Conservation (phyloP, 2,888 invertebrate genomes). For the Spodoptera littoralis region DNA sequence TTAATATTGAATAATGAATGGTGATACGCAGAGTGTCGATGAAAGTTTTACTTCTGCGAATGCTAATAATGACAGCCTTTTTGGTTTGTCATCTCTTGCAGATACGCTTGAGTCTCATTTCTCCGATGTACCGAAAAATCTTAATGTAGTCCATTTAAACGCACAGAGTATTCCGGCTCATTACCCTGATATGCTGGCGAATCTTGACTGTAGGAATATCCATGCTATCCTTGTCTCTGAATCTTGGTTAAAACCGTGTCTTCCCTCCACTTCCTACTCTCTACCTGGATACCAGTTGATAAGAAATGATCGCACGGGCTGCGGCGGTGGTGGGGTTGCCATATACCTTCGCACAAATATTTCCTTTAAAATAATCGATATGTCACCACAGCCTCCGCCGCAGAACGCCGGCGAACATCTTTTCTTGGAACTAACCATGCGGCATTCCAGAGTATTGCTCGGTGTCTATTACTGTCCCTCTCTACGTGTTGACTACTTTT, state of each 20-base stretch:
- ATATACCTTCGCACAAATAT: too few species aligned
- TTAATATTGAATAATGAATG: not conserved
- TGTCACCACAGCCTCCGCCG: too few species aligned
- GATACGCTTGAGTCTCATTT: too few species aligned
- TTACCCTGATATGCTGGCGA: too few species aligned
- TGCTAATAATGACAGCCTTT: not conserved
- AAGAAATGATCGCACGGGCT: not conserved
- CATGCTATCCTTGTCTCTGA: too few species aligned
- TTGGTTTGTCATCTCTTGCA: not conserved
- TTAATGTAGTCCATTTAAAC: too few species aligned
- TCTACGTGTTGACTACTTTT: too few species aligned
- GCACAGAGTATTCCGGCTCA: too few species aligned
- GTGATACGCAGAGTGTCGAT: not conserved
- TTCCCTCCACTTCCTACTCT: conserved; percentile 1
- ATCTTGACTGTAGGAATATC: too few species aligned
- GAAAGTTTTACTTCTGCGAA: not conserved
- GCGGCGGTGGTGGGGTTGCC: not conserved
- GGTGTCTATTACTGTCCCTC: conserved; percentile 1
- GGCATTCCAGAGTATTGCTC: not conserved
- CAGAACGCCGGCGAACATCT: not conserved
- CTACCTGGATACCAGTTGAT: conserved; percentile 4
- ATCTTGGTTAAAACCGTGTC: too few species aligned
- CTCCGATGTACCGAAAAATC: too few species aligned
- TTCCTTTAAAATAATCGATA: too few species aligned
- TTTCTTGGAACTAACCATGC: not conserved